Evolutionary conservation across 1,140 invertebrate species (phyloP).

Genomic region (Trypoxylus dichotomus): DNA sequence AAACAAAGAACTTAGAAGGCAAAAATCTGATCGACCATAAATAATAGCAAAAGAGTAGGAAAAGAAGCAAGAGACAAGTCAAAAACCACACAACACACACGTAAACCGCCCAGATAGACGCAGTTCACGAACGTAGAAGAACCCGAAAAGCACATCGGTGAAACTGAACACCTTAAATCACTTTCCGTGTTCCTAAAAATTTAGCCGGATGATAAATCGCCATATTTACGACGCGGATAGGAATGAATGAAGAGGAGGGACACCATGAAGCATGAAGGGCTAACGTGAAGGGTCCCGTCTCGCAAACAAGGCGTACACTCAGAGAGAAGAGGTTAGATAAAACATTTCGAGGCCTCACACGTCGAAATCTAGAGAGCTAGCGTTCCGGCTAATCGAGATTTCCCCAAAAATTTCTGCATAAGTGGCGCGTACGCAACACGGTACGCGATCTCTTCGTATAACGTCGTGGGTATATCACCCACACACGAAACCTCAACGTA

Average conservation of each 20-base stretch:
- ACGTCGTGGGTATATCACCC: background rate
- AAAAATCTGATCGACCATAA: background rate
- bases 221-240: background rate
- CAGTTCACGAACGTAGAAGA: background rate
- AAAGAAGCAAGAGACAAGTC: background rate
- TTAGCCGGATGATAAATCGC: background rate
- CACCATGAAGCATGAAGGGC: background rate
- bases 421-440: background rate
- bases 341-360: constrained; percentile 12
- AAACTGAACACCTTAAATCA: constrained; percentile 21
- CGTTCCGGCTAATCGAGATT: constrained; percentile 20
- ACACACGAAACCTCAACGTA: background rate
- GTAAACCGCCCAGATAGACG: background rate
- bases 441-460: background rate
- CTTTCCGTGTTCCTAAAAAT: constrained; percentile 7
- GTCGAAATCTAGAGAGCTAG: background rate
- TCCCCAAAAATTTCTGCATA: constrained; percentile 20
- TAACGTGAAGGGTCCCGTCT: background rate
- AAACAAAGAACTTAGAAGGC: background rate
- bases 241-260: background rate
- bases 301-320: background rate
- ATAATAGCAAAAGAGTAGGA: no score
- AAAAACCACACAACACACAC: background rate
- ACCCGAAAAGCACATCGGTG: background rate
- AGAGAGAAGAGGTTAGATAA: constrained; percentile 15